A percentile compares a stretch with the other conserved stretches of the same genome.
These are phyloP conservation scores for Sclerodermus sp. DNA, from an alignment of 2,888 invertebrate species.

Conservation along the genomic window DNA sequence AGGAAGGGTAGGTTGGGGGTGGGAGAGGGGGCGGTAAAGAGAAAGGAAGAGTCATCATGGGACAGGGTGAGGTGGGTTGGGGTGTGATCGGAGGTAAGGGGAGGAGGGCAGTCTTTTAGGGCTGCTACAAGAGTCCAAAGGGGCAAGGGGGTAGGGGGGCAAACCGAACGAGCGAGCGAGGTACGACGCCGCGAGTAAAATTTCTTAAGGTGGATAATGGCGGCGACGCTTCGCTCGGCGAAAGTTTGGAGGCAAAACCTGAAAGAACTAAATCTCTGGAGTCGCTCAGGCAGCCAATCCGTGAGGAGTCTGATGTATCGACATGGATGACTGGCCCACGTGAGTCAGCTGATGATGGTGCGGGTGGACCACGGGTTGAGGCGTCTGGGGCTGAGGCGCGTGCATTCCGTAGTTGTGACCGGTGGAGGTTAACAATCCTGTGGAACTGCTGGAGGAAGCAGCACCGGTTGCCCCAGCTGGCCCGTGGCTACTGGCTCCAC, in stretches of 20 bases:
- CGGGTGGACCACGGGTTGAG: slow-evolving; percentile 29
- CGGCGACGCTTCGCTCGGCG: no score
- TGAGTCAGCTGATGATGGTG: slow-evolving; percentile 49
- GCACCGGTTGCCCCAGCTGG: slow-evolving; percentile 8
- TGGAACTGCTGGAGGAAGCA: no score
- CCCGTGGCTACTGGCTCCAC: slow-evolving; percentile 36
- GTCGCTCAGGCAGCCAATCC: slow-evolving; percentile 50
- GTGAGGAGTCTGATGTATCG: slow-evolving; percentile 51
- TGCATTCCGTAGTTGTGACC: slow-evolving; percentile 51
- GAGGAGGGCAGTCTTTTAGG: slow-evolving; percentile 28
- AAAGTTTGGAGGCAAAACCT: no score
- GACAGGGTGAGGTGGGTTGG: no score
- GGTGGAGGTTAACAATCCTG: slow-evolving; percentile 18
- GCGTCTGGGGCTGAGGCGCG: slow-evolving; percentile 42
- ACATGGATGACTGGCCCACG: slow-evolving; percentile 41
- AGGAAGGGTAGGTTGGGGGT: slow-evolving; percentile 2
- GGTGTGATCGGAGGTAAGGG: no score
- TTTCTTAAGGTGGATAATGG: no score
- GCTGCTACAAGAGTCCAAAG: slow-evolving; percentile 28
- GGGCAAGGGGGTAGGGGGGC: no score
- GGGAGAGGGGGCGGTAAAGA: background rate
- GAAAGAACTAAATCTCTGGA: background rate
- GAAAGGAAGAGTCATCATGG: no score
- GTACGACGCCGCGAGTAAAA: no score
- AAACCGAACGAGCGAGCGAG: no score